These are phyloP conservation scores for Orchesella flavescens DNA, from an alignment of 2,888 invertebrate genomes.

Conservation along the genomic window DNA sequence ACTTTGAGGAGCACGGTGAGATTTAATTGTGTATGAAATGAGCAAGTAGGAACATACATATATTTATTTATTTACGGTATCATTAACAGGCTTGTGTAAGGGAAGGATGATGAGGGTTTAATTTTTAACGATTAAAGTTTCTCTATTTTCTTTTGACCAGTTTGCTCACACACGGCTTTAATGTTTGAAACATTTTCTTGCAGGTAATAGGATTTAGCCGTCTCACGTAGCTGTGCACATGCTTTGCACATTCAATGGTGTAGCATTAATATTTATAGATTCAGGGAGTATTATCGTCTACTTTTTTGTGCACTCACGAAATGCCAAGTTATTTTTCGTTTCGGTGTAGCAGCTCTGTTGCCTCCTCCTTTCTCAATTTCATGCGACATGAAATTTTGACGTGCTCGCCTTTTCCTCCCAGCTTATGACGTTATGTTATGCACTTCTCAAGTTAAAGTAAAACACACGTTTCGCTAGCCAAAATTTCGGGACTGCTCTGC, in stretches of 20 bases:
- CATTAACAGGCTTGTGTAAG: conserved; percentile 8
- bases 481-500: too few relatives aligned
- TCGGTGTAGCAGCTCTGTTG: not conserved
- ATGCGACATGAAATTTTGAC: conserved; percentile 21
- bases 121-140: conserved; percentile 44
- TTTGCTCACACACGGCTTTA: not conserved
- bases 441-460: not conserved
- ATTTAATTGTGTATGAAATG: conserved; percentile 13
- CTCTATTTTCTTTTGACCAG: conserved; percentile 10
- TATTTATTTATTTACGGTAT: conserved; percentile 33
- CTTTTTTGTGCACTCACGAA: conserved; percentile 22
- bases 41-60: not conserved
- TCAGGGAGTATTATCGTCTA: conserved; percentile 4
- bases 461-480: not conserved
- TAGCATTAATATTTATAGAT: conserved; percentile 39
- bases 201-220: not conserved
- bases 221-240: not conserved
- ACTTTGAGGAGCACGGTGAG: conserved; percentile 7
- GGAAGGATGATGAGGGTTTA: conserved; percentile 28
- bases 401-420: not conserved
- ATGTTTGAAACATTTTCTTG: not conserved
- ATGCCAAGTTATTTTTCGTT: conserved; percentile 13
- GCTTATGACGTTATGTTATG: conserved; percentile 20
- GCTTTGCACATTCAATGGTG: not conserved
- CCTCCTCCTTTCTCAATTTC: not conserved